Evolutionary conservation across 1,140 invertebrate species (phyloP).

Genomic region (Ooceraea biroi): DNA sequence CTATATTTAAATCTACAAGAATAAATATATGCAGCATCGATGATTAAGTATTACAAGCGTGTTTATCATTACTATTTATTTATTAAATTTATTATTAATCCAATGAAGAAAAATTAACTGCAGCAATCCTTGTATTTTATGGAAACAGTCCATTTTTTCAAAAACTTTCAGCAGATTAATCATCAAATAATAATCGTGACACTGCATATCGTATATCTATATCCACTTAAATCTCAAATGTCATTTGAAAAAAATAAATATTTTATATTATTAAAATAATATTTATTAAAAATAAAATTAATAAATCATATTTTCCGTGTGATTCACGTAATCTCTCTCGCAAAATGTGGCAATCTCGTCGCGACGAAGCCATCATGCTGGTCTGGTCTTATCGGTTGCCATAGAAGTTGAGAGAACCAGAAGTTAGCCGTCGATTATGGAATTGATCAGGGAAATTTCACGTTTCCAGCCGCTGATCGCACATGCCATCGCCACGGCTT

Average conservation of each 20-base stretch:
- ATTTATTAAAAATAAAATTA: too few species aligned
- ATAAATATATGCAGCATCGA: neutral
- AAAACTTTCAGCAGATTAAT: neutral
- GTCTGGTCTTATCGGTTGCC: too few species aligned
- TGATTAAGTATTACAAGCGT: neutral
- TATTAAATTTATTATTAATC: neutral
- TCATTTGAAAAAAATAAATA: too few species aligned
- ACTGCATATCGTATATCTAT: too few species aligned
- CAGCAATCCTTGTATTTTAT: neutral
- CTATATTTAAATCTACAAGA: neutral
- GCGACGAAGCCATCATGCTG: too few species aligned
- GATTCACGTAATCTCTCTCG: too few species aligned
- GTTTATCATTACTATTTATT: neutral
- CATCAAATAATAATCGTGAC: neutral
- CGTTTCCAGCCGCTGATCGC: too few species aligned
- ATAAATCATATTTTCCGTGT: too few species aligned
- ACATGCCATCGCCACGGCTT: neutral
- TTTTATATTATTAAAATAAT: neutral
- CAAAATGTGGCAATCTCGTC: too few species aligned
- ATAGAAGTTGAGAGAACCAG: too few species aligned
- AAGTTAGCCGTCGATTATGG: neutral
- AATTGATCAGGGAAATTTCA: too few species aligned
- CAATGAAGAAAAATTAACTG: neutral
- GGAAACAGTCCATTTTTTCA: neutral
- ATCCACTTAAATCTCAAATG: too few species aligned